Evolutionary conservation across 2,888 invertebrate genomes (phyloP).

Genomic region (Hyposoter didymator): DNA sequence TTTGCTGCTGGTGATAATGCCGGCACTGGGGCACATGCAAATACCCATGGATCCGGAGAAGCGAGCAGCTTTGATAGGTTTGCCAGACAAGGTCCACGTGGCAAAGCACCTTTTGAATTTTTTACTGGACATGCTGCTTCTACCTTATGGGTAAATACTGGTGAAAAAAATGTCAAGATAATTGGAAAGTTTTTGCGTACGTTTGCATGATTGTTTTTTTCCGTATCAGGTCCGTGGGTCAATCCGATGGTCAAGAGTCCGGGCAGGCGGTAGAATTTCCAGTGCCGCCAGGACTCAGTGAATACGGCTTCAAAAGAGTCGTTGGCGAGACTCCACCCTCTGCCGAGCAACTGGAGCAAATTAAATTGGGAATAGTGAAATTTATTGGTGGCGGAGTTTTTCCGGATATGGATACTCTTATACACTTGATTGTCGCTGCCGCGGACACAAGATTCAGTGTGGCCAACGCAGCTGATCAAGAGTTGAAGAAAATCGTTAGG

Average conservation of each 20-base stretch:
- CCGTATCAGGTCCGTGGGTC: constrained; percentile 84
- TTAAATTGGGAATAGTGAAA: constrained; percentile 92
- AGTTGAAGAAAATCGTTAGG: constrained; percentile 92
- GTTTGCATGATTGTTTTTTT: background rate
- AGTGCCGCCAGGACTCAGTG: constrained; percentile 92
- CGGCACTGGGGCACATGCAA: constrained; percentile 90
- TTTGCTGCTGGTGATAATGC: constrained; percentile 92
- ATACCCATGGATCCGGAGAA: constrained; percentile 88
- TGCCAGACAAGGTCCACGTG: constrained; percentile 89
- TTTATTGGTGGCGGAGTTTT: constrained; percentile 93
- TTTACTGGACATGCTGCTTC: constrained; percentile 92
- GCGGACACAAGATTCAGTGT: constrained; percentile 96
- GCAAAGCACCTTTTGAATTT: constrained; percentile 90
- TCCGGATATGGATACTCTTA: constrained; percentile 89
- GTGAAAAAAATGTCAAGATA: background rate
- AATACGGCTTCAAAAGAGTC: constrained; percentile 91
- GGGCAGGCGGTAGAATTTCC: constrained; percentile 83
- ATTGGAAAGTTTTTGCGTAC: background rate
- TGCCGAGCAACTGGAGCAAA: constrained; percentile 92
- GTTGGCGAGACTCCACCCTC: constrained; percentile 89
- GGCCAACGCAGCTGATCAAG: constrained; percentile 94
- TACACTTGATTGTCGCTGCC: constrained; percentile 93
- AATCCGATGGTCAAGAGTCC: constrained; percentile 83
- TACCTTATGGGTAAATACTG: constrained; percentile 92
- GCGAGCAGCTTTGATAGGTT: constrained; percentile 88